Base-by-base conservation (phyloP, 2,113 vertebrate species). In the Motacilla tschutschensis region DNA sequence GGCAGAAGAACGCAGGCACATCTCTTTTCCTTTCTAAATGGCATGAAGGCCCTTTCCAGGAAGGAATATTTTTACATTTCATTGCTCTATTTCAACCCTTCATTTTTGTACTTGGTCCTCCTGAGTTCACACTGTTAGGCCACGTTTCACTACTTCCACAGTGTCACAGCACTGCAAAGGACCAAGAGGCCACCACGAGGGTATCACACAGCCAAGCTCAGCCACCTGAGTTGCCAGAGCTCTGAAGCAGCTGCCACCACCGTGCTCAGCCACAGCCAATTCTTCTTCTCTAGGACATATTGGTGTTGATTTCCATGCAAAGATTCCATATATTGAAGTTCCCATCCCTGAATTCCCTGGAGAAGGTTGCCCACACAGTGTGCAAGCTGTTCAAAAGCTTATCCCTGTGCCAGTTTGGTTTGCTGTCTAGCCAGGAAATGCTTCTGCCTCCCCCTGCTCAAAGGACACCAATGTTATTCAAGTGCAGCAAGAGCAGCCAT, bases 351-450 rank as follows among this genome's bases (percentile, higher is more conserved):
- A 1, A 25, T 53, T 64, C 43, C 6, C 0, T 9, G 24, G 13
- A 86, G 41, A 75, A 83, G 35, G 58, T 14, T 84, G 47, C 50
- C 62, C 50, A 44, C 71, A 88, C n/a, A 86, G 87, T 55, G 55
- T 58, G 29, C 18, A 84, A 69, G 59, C 54, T 69, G 59, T 81
- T 90, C 67, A 83, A 81, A 86, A 86, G 50, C 65, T 88, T 60
- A 75, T 73, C 31, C 81, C 47, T 72, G 51, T 8, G 4, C 40
- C 55, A 55, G 46, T 63, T 76, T 57, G 70, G 50, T 88, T 76
- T 91, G 76, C 70, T 35, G 74, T 90, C 83, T 62, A 86, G 71
- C 19, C 84, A 84, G 78, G 71, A 90, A 90, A 84, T 47, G 55
- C 29, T 93, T 91, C 89, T 79, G 66, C 63, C 67, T 88, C n/a